These are phyloP conservation scores for Parnassius mnemosyne DNA, from an alignment of 2,888 invertebrate genomes.

Conservation along the genomic window DNA sequence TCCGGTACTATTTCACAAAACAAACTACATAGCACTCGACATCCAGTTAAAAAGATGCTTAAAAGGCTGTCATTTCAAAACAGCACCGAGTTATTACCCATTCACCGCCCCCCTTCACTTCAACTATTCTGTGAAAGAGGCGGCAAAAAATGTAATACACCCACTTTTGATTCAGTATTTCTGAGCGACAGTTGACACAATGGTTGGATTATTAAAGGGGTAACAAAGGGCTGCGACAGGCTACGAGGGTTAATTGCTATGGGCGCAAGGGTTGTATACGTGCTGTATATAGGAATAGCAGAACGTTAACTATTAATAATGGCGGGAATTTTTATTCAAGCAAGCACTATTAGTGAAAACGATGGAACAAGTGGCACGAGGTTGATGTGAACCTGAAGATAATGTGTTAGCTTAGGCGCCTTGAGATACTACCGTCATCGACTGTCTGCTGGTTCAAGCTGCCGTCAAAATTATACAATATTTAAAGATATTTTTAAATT, in stretches of 20 bases:
- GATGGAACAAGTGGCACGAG: no score
- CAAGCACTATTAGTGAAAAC: no score
- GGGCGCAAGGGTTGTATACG: constrained; percentile 48
- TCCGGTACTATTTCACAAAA: constrained; percentile 27
- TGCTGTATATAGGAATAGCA: constrained; percentile 35
- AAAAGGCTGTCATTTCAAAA: constrained; percentile 60
- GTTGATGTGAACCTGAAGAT: no score
- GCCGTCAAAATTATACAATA: no score
- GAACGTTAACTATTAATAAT: constrained; percentile 36
- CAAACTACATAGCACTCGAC: constrained; percentile 38
- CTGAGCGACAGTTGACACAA: constrained; percentile 76
- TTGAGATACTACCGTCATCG: no score
- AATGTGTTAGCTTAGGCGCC: no score
- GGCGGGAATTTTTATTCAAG: constrained; percentile 37
- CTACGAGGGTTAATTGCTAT: constrained; percentile 73
- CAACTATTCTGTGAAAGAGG: constrained; percentile 47
- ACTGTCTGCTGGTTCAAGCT: no score
- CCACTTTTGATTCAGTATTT: constrained; percentile 71
- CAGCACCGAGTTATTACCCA: constrained; percentile 62
- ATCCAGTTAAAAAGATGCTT: constrained; percentile 47
- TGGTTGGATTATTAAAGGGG: constrained; percentile 64
- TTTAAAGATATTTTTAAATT: no score
- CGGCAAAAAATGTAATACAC: constrained; percentile 61
- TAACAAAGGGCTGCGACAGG: constrained; percentile 70
- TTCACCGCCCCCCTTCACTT: constrained; percentile 52